These are phyloP conservation scores for Eupsittula cactorum DNA, from an alignment of 2,113 vertebrate genomes.

Conservation along the genomic window DNA sequence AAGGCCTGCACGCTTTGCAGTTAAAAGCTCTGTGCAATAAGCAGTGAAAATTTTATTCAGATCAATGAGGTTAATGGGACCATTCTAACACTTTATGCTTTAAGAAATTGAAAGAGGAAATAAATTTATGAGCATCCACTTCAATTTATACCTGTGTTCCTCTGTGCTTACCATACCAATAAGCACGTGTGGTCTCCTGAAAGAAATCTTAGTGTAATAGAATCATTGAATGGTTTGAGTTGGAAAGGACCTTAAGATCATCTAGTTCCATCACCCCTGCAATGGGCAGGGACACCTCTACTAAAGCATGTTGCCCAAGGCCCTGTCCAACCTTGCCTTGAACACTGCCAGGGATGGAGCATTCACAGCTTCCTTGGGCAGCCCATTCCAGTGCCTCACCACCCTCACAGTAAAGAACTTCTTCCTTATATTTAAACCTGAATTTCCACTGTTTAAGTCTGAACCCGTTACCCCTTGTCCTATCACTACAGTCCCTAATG, in stretches of 20 bases:
- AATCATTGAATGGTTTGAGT: not conserved
- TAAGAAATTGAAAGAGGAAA: not conserved
- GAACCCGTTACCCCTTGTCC: not conserved
- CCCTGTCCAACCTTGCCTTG: not conserved
- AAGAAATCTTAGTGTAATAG: not conserved
- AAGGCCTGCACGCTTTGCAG: not conserved
- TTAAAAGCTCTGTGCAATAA: not conserved
- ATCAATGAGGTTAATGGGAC: not conserved
- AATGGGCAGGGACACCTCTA: not conserved
- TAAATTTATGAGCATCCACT: not conserved
- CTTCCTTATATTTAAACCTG: too few species aligned
- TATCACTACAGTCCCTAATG: not conserved
- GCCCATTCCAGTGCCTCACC: too few species aligned
- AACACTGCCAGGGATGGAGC: not conserved
- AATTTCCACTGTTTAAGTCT: not conserved
- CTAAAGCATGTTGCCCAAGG: not conserved
- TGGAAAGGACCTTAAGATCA: not conserved
- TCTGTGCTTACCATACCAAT: not conserved
- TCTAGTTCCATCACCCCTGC: not conserved
- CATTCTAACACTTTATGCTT: not conserved
- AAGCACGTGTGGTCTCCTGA: not conserved
- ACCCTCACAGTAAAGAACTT: not conserved
- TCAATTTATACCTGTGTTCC: not conserved
- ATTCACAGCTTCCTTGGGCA: not conserved
- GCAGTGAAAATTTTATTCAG: not conserved